phyloP scores from a whole-genome alignment of 2,888 invertebrate species.

The Oxytorus armatus region DNA sequence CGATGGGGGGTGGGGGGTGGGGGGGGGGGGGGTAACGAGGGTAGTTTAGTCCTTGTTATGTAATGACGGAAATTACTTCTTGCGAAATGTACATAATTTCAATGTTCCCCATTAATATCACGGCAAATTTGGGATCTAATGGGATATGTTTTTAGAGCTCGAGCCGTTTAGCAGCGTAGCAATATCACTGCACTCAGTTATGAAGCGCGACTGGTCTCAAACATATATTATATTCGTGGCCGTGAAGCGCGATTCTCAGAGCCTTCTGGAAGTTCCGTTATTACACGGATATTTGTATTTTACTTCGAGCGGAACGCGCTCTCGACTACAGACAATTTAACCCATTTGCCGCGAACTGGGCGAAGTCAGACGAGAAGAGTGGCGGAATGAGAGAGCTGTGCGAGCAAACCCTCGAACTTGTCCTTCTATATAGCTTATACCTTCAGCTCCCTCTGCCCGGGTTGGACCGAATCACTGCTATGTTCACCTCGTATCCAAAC shows the following conservation, averaged over 20 bases:
- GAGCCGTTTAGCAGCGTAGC: slow-evolving; percentile 11
- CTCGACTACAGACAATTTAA: slow-evolving; percentile 65
- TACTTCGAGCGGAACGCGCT: slow-evolving; percentile 63
- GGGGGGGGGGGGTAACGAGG: too few relatives aligned
- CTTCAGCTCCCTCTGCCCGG: slow-evolving; percentile 12
- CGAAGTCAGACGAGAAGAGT: slow-evolving; percentile 3
- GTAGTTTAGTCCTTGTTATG: too few relatives aligned
- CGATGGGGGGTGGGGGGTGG: too few relatives aligned
- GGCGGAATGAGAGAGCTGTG: slow-evolving; percentile 16
- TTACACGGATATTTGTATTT: slow-evolving; percentile 59
- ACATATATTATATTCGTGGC: slow-evolving; percentile 13
- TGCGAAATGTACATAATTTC: too few relatives aligned
- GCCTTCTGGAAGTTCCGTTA: slow-evolving; percentile 38
- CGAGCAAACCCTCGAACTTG: slow-evolving; percentile 20
- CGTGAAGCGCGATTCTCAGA: slow-evolving; percentile 40
- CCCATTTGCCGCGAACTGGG: slow-evolving; percentile 51
- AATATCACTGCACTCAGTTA: slow-evolving; percentile 25
- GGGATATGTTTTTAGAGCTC: neutral
- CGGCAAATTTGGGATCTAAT: neutral
- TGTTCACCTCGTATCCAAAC: slow-evolving; percentile 36
- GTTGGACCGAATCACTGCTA: slow-evolving; percentile 25
- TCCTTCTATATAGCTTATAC: slow-evolving; percentile 1
- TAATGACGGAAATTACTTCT: too few relatives aligned
- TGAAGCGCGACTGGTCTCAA: slow-evolving; percentile 6
- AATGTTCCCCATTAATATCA: neutral